Conservation (phyloP, 2,113 vertebrate genomes). For the Burhinus bistriatus region DNA sequence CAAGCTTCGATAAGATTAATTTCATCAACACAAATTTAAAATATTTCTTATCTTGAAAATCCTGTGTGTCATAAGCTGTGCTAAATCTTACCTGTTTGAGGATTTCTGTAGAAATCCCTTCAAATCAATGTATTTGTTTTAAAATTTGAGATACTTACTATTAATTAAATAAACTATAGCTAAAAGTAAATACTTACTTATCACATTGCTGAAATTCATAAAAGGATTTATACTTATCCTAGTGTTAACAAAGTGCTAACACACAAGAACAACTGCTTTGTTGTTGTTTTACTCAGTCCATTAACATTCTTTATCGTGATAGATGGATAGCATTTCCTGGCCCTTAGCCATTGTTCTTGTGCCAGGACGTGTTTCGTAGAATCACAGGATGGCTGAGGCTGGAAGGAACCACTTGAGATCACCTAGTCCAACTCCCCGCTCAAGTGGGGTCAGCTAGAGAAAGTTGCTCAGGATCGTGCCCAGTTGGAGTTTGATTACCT, state of each 20-base stretch:
- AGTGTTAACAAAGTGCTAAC: not conserved
- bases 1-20: not conserved
- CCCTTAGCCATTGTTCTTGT: not conserved
- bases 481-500: not conserved
- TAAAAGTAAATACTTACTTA: not conserved
- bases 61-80: not conserved
- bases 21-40: not conserved
- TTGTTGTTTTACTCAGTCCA: not conserved
- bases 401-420: not conserved
- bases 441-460: not conserved
- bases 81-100: not conserved
- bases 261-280: not conserved
- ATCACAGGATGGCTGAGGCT: not conserved
- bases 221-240: not conserved
- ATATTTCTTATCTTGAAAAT: not conserved
- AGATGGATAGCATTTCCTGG: not conserved
- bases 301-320: not conserved
- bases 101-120: not conserved
- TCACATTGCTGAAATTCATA: not conserved
- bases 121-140: not conserved
- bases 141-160: not conserved
- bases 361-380: not conserved
- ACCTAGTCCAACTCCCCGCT: not conserved
- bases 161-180: not conserved
- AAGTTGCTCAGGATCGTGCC: not conserved